phyloP scores from a whole-genome alignment of 2,113 vertebrate species.

The Tenrec ecaudatus region DNA sequence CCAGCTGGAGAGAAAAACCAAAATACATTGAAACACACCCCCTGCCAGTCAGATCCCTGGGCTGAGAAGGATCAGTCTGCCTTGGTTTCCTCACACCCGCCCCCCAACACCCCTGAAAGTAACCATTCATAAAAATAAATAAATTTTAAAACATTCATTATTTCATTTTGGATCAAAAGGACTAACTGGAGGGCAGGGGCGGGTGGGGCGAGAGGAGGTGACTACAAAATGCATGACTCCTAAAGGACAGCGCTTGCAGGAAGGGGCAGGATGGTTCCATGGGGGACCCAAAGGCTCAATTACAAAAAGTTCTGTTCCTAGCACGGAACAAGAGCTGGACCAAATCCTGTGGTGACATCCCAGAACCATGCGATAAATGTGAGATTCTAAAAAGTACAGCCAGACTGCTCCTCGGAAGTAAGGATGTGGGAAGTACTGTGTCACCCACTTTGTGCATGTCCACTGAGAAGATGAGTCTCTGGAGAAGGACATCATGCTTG shows the following conservation, averaged over 20 bases:
- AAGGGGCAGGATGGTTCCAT: background rate
- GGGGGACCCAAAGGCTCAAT: background rate
- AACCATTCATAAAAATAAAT: constrained; percentile 48
- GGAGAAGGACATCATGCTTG: background rate
- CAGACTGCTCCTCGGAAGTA: background rate
- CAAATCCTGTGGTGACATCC: background rate
- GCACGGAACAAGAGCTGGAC: background rate
- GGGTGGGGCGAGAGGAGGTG: background rate
- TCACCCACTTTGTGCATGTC: background rate
- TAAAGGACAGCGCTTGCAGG: constrained; percentile 22
- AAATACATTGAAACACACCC: constrained; percentile 52
- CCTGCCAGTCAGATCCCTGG: background rate
- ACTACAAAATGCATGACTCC: background rate
- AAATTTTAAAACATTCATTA: too few relatives aligned
- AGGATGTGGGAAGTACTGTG: background rate
- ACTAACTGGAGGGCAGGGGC: background rate
- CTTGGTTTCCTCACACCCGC: background rate
- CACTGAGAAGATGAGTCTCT: background rate
- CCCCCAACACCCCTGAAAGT: background rate
- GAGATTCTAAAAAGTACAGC: background rate
- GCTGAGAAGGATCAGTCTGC: background rate
- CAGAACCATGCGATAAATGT: background rate
- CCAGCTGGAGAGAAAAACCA: constrained; percentile 60
- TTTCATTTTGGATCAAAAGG: background rate
- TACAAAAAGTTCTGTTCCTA: constrained; percentile 14